Evolutionary conservation across 2,113 vertebrate species (phyloP).

Genomic region (Pelvicachromis taeniatus): DNA sequence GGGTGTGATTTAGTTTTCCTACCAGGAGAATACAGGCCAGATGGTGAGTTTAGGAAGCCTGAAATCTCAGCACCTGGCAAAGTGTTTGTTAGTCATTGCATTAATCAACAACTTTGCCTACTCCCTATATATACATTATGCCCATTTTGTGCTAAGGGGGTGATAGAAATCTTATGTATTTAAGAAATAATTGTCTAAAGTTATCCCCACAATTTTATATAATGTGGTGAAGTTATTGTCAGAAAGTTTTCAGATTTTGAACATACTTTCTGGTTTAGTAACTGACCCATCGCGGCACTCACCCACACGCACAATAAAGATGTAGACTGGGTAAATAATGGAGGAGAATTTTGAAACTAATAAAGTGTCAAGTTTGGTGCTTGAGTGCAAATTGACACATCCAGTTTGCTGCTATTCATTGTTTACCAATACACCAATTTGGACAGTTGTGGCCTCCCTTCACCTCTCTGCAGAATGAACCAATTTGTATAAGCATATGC

Average conservation of each 20-base stretch:
- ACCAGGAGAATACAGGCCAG: conserved; percentile 46
- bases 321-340: neutral
- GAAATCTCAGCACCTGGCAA: conserved; percentile 58
- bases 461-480: conserved; percentile 5
- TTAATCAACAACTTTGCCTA: conserved; percentile 56
- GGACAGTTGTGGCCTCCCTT: neutral
- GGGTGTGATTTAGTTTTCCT: conserved; percentile 41
- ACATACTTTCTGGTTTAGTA: neutral
- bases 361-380: neutral
- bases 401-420: neutral
- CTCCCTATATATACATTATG: conserved; percentile 33
- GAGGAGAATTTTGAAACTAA: neutral
- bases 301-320: neutral
- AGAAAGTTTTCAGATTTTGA: neutral
- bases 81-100: conserved; percentile 50
- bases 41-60: conserved; percentile 59
- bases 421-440: neutral
- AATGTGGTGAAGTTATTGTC: neutral
- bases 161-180: conserved; percentile 17
- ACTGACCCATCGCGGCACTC: neutral
- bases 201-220: neutral
- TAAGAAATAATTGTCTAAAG: conserved; percentile 29
- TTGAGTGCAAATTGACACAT: neutral
- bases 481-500: conserved; percentile 21
- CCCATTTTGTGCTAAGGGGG: neutral